A percentile compares a stretch with the other conserved stretches of the same genome.
These are phyloP conservation scores for Valencia hispanica DNA, from an alignment of 2,797 vertebrate species.

Conservation along the genomic window DNA sequence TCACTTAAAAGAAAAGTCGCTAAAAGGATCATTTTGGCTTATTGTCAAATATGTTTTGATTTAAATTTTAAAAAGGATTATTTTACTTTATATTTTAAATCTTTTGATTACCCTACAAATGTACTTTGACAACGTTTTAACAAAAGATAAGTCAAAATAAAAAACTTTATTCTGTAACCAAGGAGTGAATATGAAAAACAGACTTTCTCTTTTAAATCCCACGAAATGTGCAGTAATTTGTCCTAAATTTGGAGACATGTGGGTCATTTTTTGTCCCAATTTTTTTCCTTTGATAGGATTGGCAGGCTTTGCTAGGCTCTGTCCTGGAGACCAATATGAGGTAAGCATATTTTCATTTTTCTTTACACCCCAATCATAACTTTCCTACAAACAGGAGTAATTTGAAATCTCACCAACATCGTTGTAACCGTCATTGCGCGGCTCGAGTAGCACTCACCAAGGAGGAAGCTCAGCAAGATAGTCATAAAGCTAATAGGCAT, in stretches of 20 bases:
- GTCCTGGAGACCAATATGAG: constrained; percentile 84
- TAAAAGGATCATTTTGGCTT: background rate
- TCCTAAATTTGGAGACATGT: background rate
- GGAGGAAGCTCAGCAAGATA: no score
- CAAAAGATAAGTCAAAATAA: background rate
- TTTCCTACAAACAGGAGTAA: background rate
- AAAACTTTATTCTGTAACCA: background rate
- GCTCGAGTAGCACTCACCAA: no score
- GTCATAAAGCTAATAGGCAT: no score
- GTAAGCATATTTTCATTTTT: constrained; percentile 48
- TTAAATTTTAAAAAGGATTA: no score
- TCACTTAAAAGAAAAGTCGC: background rate
- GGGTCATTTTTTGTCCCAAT: background rate
- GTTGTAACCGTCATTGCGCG: no score
- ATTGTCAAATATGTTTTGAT: no score
- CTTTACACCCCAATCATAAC: background rate
- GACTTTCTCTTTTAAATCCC: background rate
- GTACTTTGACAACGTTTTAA: background rate
- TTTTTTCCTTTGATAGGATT: constrained; percentile 66
- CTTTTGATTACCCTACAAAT: background rate
- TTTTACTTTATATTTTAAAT: background rate
- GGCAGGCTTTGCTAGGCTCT: constrained; percentile 82
- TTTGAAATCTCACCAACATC: background rate
- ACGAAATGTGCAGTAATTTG: background rate
- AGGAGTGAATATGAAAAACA: constrained; percentile 5